Evolutionary conservation across 64 coral and sea anemone species (phyloP), one percentile per base, ranked within the genome.

Genomic region (Montipora sp.): DNA sequence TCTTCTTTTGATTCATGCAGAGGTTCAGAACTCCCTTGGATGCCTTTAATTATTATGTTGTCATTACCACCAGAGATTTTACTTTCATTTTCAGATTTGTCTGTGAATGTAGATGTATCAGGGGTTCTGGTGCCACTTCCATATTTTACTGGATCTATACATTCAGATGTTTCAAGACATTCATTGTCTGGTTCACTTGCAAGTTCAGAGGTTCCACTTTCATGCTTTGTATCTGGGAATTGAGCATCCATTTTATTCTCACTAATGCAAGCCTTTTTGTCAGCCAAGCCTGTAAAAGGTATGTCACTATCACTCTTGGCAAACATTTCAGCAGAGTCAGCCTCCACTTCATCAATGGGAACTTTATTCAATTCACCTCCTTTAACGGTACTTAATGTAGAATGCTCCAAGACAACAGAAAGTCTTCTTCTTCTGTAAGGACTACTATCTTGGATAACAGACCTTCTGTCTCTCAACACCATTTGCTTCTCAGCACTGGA

Each of bases 391-490:
- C 10, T 73, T 59, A 8, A 18, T 18, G 55, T 48, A 46, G 15
- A 59, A 8, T 3, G 18, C 8, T 47, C 15, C 8, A 49, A 23
- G 10, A 50, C 46, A 82, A 45, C 27, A 49, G 63, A 59, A 14
- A 46, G 3, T 16, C 65, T 85, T 72, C 46, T 70, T 23, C 82
- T 70, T 20, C 7, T 48, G 10, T 71, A 85, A 70, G 65, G 18
- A 50, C 65, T 71, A 23, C 65, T 71, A 4, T 85, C 82, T 85
- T 85, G 82, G 65, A 10, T 45, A 48, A 47, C 8, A 48, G 61
- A 16, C 21, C 46, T 85, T 51, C 82, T 85, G 2, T 85, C 82
- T 71, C 82, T 85, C 3, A 85, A 47, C 18, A 85, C 45, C 82
- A 85, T 85, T 22, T 70, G 61, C 48, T 85, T 85, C 8, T 85